Conservation (phyloP, 2,113 vertebrate species). For the Rousettus leschenaultii region DNA sequence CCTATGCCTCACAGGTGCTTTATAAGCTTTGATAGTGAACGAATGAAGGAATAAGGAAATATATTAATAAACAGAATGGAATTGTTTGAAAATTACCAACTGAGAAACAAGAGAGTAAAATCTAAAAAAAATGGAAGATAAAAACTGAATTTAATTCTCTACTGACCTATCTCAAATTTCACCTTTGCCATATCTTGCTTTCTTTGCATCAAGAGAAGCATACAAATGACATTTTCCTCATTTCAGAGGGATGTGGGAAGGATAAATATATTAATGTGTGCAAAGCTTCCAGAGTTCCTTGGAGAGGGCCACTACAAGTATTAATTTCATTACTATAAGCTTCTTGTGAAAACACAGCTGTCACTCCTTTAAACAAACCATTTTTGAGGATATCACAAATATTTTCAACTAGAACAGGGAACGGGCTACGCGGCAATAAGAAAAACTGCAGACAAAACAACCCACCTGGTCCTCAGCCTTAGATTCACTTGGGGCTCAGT, state of each 20-base stretch:
- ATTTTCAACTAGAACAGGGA: neutral
- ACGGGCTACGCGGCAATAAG: too few species aligned
- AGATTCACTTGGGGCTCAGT: neutral
- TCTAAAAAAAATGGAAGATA: neutral
- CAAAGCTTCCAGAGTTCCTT: neutral
- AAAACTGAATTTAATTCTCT: neutral
- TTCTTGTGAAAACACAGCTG: neutral
- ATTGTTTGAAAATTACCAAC: neutral
- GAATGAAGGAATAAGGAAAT: neutral
- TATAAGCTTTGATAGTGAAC: neutral
- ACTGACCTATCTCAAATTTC: neutral
- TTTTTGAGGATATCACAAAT: neutral
- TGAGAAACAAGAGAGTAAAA: neutral
- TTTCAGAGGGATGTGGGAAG: neutral
- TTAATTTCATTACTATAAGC: neutral
- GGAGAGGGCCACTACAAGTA: neutral
- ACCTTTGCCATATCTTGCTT: neutral
- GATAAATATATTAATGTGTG: neutral
- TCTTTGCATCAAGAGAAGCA: neutral
- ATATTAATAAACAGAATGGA: neutral
- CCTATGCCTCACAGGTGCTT: neutral
- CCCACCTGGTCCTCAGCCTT: neutral
- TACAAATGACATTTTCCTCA: neutral
- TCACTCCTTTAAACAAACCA: neutral
- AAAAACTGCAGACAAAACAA: neutral